Evolutionary conservation across 2,113 vertebrate genomes (phyloP).

Genomic region (Saimiri boliviensis): DNA sequence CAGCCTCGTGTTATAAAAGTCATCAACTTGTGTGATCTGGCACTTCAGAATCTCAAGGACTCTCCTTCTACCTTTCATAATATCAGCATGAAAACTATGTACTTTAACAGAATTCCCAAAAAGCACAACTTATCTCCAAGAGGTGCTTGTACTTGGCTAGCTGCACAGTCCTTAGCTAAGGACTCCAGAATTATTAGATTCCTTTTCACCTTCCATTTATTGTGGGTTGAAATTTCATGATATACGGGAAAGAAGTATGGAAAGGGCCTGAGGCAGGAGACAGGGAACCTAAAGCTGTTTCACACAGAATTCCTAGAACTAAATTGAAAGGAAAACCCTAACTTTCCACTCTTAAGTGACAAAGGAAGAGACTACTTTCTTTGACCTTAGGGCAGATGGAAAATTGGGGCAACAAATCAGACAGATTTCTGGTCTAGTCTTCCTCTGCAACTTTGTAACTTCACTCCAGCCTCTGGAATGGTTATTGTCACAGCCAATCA

Average conservation of each 20-base stretch:
- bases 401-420: too few species aligned
- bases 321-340: too few species aligned
- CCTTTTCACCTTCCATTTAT: not conserved
- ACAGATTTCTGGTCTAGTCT: too few species aligned
- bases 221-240: not conserved
- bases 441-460: too few species aligned
- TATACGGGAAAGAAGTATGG: not conserved
- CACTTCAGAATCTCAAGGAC: slow-evolving; percentile 12
- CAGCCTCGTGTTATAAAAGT: not conserved
- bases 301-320: too few species aligned
- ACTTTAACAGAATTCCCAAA: slow-evolving; percentile 27
- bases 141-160: not conserved
- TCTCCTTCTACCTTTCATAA: not conserved
- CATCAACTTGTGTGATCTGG: not conserved
- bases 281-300: too few species aligned
- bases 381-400: too few species aligned
- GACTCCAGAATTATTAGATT: not conserved
- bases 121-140: not conserved
- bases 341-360: too few species aligned
- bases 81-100: slow-evolving; percentile 18
- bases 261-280: not conserved
- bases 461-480: too few species aligned
- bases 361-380: too few species aligned
- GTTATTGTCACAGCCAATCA: too few species aligned
- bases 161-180: not conserved